Evolutionary conservation across 1,140 invertebrate species (phyloP).

Genomic region (Chelonus insularis): DNA sequence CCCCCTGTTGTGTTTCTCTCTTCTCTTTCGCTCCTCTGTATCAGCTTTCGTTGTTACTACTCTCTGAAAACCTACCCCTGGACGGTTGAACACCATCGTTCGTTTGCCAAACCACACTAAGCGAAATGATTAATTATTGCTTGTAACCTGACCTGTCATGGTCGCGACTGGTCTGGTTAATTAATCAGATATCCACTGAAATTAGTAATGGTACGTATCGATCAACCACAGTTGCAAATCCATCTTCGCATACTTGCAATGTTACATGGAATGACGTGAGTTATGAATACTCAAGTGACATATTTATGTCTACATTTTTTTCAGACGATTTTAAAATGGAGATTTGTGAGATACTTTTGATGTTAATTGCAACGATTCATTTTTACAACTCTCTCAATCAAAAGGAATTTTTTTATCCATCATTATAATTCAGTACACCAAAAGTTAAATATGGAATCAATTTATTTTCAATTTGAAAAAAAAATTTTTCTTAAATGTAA

Average conservation of each 20-base stretch:
- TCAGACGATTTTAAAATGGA: too few relatives aligned
- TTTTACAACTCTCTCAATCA: too few relatives aligned
- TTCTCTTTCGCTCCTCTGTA: slow-evolving; percentile 15
- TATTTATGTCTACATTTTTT: neutral
- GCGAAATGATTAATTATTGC: slow-evolving; percentile 24
- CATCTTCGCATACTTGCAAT: slow-evolving; percentile 26
- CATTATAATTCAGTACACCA: too few relatives aligned
- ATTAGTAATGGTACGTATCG: slow-evolving; percentile 47
- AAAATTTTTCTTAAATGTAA: too few relatives aligned
- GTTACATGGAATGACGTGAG: slow-evolving; percentile 3
- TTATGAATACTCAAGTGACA: neutral
- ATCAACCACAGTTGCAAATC: slow-evolving; percentile 38
- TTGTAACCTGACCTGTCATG: slow-evolving; percentile 25
- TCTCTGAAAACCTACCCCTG: slow-evolving; percentile 26
- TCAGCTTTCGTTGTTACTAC: neutral
- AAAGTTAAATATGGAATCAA: too few relatives aligned
- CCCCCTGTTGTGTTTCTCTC: slow-evolving; percentile 25
- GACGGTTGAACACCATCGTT: slow-evolving; percentile 26
- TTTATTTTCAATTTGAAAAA: too few relatives aligned
- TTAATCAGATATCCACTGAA: slow-evolving; percentile 59
- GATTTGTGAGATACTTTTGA: too few relatives aligned
- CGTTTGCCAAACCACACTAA: slow-evolving; percentile 36
- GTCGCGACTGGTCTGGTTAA: slow-evolving; percentile 44
- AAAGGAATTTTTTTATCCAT: too few relatives aligned
- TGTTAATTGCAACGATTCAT: too few relatives aligned